Evolutionary conservation across 2,888 invertebrate species (phyloP).

Genomic region (Amaurobius ferox): DNA sequence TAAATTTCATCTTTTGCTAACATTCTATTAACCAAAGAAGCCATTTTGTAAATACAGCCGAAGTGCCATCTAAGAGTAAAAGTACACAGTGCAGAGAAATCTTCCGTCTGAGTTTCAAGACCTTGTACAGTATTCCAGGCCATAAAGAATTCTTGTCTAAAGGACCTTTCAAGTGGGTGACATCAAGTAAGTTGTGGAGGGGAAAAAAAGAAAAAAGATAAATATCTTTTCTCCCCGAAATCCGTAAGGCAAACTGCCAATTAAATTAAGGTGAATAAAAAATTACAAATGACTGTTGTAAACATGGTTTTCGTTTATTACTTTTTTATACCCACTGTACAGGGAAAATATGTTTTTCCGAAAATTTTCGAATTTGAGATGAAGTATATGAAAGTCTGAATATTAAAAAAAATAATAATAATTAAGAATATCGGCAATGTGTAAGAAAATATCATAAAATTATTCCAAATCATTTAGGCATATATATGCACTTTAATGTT

Average conservation of each 20-base stretch:
- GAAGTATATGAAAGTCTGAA: too few relatives aligned
- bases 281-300: constrained; percentile 3
- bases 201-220: neutral
- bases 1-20: neutral
- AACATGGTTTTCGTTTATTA: neutral
- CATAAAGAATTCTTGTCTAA: constrained; percentile 51
- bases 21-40: neutral
- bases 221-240: neutral
- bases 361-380: too few relatives aligned
- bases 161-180: constrained; percentile 49
- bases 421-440: too few relatives aligned
- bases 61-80: neutral
- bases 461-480: too few relatives aligned
- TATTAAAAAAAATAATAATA: too few relatives aligned
- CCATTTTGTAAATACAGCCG: neutral
- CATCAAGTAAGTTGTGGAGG: too few relatives aligned
- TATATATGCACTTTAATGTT: too few relatives aligned
- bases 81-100: neutral
- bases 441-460: too few relatives aligned
- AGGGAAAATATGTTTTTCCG: too few relatives aligned
- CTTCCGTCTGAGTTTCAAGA: neutral
- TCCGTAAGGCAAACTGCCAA: constrained; percentile 43
- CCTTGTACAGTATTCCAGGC: constrained; percentile 7
- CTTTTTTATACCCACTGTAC: too few relatives aligned
- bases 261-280: constrained; percentile 17